Evolutionary conservation across 1,140 invertebrate genomes (phyloP), one percentile per base, ranked within the genome.

Genomic region (Idris sp.): DNA sequence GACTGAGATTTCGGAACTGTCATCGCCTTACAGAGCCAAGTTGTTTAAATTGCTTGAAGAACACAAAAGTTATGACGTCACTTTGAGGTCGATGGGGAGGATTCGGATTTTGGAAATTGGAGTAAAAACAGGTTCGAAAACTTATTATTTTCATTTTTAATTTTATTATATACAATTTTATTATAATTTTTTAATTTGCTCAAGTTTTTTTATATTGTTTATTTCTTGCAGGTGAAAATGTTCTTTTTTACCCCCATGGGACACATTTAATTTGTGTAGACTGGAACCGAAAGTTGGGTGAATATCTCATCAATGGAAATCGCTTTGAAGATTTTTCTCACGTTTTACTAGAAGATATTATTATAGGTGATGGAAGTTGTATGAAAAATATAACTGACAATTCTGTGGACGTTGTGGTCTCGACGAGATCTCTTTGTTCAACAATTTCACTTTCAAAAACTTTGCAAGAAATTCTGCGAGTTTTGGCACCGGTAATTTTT

Each of bases 21-120:
- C 77, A 5, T 18, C 8, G 0, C 19, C 65, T 6, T 77, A 81
- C 18, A 85, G 79, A 59, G 72, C 79, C 18, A 44, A 56, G 9
- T 67, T 86, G 2, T 86, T 86, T 43, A 54, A 75, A 26, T 46
- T 44, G 0, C 15, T 86, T 4, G 22, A 75, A 22, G 14, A 75
- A 9, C 22, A 78, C 8, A 40, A 72, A 16, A 85, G 82, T 0
- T 61, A 69, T 15, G 81, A 87, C 35, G 30, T 61, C 6, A 58
- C 72, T 59, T 58, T 87, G 3, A 54, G 73, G 9, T 75, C 62
- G 0, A 56, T 81, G 35, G 67, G 74, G 9, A 49, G 64, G n/a
- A 81, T 86, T 31, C 74, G 84, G 9, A 43, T 87, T 5, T 62
- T 87, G 6, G 84, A 87, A 74, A 86, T 87, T 65, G 84, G 83